Conservation (phyloP, 64 coral and sea anemone species). For the Stylophora pistillata region DNA sequence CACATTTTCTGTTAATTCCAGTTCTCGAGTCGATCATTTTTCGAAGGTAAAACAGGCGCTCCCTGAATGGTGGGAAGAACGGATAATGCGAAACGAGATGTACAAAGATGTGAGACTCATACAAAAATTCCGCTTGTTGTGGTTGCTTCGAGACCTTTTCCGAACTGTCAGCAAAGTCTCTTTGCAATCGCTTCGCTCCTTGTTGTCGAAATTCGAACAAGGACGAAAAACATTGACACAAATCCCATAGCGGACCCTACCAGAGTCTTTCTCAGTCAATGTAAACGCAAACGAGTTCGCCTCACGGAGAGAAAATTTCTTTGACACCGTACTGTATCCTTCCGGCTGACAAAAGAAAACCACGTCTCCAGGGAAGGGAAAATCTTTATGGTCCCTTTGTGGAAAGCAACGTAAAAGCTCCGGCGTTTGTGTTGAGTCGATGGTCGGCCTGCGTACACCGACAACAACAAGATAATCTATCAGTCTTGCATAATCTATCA, state of each 20-base stretch:
- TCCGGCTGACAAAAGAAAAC: slow-evolving; percentile 99
- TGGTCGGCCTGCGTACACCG: slow-evolving; percentile 84
- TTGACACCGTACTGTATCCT: slow-evolving; percentile 93
- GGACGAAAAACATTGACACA: slow-evolving; percentile 98
- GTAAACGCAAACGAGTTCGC: slow-evolving; percentile 98
- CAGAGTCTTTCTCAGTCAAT: slow-evolving; percentile 91
- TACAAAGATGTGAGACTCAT: slow-evolving; percentile 96
- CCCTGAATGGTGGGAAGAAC: slow-evolving; percentile 95
- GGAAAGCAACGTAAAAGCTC: slow-evolving; percentile 87
- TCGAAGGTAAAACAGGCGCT: slow-evolving; percentile 93
- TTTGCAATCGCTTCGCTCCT: slow-evolving; percentile 61
- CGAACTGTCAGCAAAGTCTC: slow-evolving; percentile 33
- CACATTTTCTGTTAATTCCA: slow-evolving; percentile 39
- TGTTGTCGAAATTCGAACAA: slow-evolving; percentile 72
- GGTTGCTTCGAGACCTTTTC: slow-evolving; percentile 64
- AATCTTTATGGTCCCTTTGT: slow-evolving; percentile 92
- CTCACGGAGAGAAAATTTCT: slow-evolving; percentile 90
- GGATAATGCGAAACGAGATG: slow-evolving; percentile 98
- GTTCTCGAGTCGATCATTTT: slow-evolving; percentile 95
- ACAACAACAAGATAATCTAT: slow-evolving; percentile 95
- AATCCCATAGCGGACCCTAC: slow-evolving; percentile 92
- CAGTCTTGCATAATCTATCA: too few relatives aligned
- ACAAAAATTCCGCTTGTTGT: slow-evolving; percentile 75
- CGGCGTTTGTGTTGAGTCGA: slow-evolving; percentile 91
- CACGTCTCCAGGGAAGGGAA: slow-evolving; percentile 88